These are phyloP conservation scores for Helicorthomorpha holstii DNA, from an alignment of 1,140 invertebrate species.

Conservation along the genomic window DNA sequence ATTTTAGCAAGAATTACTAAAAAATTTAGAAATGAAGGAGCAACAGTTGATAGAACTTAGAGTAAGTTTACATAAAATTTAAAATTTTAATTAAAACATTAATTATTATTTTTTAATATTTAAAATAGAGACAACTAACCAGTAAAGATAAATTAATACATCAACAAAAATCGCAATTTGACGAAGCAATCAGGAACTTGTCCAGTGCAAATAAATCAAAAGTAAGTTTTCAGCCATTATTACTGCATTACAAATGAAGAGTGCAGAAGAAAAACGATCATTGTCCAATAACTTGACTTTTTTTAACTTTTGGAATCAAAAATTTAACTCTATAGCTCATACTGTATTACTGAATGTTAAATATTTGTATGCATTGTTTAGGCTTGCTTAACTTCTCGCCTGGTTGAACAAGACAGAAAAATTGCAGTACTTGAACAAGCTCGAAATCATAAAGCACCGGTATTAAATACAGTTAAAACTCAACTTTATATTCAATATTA, in stretches of 20 bases:
- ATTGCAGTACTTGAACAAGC: neutral
- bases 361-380: neutral
- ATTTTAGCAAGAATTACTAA: neutral
- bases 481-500: neutral
- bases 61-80: neutral
- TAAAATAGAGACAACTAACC: slow-evolving; percentile 16
- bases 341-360: slow-evolving; percentile 6
- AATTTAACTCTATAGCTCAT: neutral
- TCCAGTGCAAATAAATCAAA: slow-evolving; percentile 7
- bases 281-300: no score
- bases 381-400: slow-evolving; percentile 1
- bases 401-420: slow-evolving; percentile 5
- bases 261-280: no score
- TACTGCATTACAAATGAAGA: no score
- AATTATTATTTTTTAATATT: neutral
- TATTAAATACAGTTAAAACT: no score
- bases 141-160: slow-evolving; percentile 22
- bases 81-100: neutral
- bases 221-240: neutral
- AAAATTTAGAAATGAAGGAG: neutral
- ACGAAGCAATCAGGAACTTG: slow-evolving; percentile 14
- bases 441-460: neutral
- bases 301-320: neutral
- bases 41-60: neutral
- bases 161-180: slow-evolving; percentile 14